Evolutionary conservation across 2,113 vertebrate species (phyloP), one percentile per base, ranked within the genome.

Genomic region (Melanerpes aurifrons): DNA sequence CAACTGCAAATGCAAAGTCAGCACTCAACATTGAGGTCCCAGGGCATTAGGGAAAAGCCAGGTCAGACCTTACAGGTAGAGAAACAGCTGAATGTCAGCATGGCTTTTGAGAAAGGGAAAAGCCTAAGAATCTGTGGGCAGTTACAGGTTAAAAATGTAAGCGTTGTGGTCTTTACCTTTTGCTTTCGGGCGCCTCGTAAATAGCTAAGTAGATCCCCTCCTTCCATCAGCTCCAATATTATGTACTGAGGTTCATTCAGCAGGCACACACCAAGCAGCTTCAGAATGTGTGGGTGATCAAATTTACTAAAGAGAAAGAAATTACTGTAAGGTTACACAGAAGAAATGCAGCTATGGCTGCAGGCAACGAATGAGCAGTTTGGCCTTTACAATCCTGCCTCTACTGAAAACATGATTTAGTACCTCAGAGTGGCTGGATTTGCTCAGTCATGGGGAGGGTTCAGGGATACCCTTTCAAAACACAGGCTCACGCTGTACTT

Each of bases 151-250:
- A 68, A 91, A 87, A 83, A 28, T 45, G 9, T 1, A 6, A 32
- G 29, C 35, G 5, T 67, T 5, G 3, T 15, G 12, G 6, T 17
- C 20, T 35, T 73, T 59, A 97, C 97, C 96, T 28, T 89, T 28
- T 96, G 95, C 56, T 48, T 94, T 31, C 98, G 96, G 77, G 98
- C 97, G 96, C 94, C 97, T 63, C 97, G 92, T 90, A 98, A 95
- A 80, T 98, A 98, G 35, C 92, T 96, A 26, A 97, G 97, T 43
- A 98, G 97, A 82, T 98, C 98, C 35, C 97, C 97, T 92, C 98
- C 98, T 95, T 98, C 98, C 98, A 98, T 98, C 90, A 98, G 59
- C 76, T 98, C 98, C 75, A 98, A 85, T 57, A 98, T 98, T 71
- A 98, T 97, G 77, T 98, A 98, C 68, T 98, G 98, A 69, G 98